phyloP scores from a whole-genome alignment of 2,888 invertebrate species.

The Chesias legatella region DNA sequence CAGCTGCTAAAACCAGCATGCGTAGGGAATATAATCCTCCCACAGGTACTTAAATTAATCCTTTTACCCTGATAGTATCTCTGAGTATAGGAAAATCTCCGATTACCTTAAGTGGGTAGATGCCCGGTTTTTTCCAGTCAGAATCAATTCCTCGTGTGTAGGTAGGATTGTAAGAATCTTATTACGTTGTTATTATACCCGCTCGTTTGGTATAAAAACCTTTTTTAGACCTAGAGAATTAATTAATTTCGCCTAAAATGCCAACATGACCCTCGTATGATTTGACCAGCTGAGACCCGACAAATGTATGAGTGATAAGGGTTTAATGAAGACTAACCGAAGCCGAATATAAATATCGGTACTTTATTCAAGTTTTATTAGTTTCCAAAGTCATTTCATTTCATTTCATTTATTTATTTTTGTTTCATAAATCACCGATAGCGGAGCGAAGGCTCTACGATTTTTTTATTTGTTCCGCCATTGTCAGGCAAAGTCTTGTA shows the following conservation, averaged over 20 bases:
- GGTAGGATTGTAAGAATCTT: neutral
- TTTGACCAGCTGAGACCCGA: constrained; percentile 36
- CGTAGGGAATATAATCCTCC: too few relatives aligned
- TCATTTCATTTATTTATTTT: too few relatives aligned
- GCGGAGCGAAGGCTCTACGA: constrained; percentile 13
- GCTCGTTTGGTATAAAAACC: constrained; percentile 5
- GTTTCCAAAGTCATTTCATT: constrained; percentile 12
- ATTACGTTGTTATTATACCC: constrained; percentile 5
- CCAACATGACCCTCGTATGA: constrained; percentile 10
- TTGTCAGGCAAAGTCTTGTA: constrained; percentile 9
- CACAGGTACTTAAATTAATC: too few relatives aligned
- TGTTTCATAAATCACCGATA: constrained; percentile 24
- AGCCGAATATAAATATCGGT: constrained; percentile 1
- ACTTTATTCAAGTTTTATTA: constrained; percentile 4
- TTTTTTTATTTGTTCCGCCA: constrained; percentile 11
- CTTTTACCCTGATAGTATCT: too few relatives aligned
- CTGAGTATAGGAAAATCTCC: too few relatives aligned
- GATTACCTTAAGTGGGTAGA: too few relatives aligned
- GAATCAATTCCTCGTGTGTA: too few relatives aligned
- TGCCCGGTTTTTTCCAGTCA: too few relatives aligned
- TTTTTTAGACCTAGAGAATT: constrained; percentile 11
- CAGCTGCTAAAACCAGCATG: too few relatives aligned
- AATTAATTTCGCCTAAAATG: constrained; percentile 19
- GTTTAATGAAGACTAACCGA: constrained; percentile 21
- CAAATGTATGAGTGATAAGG: constrained; percentile 52